phyloP scores from a whole-genome alignment of 2,797 vertebrate genomes.

The Okamejei kenojei region DNA sequence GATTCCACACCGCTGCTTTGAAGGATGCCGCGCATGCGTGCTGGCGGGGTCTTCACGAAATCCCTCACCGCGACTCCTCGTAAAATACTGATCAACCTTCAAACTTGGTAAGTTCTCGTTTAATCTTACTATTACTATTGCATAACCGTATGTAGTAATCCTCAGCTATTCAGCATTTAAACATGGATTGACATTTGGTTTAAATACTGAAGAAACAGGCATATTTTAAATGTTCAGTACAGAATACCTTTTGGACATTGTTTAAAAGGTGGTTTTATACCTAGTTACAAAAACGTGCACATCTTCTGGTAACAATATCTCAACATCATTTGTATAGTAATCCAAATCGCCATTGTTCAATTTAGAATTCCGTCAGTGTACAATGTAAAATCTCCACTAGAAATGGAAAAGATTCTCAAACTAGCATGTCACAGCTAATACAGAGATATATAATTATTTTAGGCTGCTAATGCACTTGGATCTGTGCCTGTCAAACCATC shows the following conservation, averaged over 20 bases:
- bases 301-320: neutral
- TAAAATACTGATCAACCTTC: no score
- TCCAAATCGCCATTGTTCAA: neutral
- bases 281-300: neutral
- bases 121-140: no score
- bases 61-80: no score
- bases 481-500: slow-evolving; percentile 50
- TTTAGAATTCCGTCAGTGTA: neutral
- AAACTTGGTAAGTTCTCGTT: no score
- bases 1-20: no score
- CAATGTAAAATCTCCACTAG: neutral
- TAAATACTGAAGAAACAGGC: neutral
- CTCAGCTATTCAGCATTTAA: neutral
- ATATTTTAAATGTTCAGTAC: neutral
- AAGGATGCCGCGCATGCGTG: no score
- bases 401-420: neutral
- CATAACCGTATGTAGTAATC: neutral
- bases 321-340: neutral
- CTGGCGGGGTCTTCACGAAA: no score
- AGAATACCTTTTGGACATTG: neutral
- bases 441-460: slow-evolving; percentile 40
- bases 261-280: neutral
- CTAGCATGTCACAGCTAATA: neutral
- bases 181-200: neutral
- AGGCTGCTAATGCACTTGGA: slow-evolving; percentile 58